Evolutionary conservation across 2,888 invertebrate genomes (phyloP).

Genomic region (Volucella zonaria): DNA sequence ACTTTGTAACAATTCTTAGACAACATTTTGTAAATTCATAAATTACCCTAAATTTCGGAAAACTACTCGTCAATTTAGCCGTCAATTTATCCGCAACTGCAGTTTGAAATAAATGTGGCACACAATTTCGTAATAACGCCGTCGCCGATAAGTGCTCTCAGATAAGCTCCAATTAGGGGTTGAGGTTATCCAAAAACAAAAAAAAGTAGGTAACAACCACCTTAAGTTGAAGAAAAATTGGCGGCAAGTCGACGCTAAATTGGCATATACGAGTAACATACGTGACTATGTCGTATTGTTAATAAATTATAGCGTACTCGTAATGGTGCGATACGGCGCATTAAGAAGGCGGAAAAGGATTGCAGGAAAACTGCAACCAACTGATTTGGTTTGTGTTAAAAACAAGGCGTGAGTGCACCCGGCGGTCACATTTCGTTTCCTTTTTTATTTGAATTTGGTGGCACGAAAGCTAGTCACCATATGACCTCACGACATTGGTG

Average conservation of each 20-base stretch:
- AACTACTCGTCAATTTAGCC: neutral
- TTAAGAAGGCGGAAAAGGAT: neutral
- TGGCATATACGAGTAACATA: conserved; percentile 58
- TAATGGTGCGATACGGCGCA: neutral
- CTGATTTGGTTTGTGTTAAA: conserved; percentile 30
- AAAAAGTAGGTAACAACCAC: neutral
- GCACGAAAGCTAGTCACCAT: conserved; percentile 37
- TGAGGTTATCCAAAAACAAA: conserved; percentile 50
- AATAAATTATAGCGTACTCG: conserved; percentile 47
- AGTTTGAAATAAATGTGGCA: conserved; percentile 40
- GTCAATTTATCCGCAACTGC: conserved; percentile 9
- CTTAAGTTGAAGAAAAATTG: conserved; percentile 17
- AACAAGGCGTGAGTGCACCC: conserved; percentile 59
- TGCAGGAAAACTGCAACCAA: conserved; percentile 29
- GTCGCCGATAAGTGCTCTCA: conserved; percentile 59
- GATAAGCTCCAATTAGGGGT: conserved; percentile 69
- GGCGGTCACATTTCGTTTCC: conserved; percentile 58
- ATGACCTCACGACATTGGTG: conserved; percentile 6
- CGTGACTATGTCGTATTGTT: conserved; percentile 67
- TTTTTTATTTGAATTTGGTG: conserved; percentile 28
- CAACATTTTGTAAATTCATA: conserved; percentile 47
- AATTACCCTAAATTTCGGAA: conserved; percentile 10
- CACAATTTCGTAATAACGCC: conserved; percentile 45
- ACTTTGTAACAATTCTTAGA: neutral
- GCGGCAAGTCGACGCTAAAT: conserved; percentile 55